Percentiles rank a stretch among this genome's conserved stretches.
These are phyloP conservation scores for Odontocerum albicorne DNA, from an alignment of 2,888 invertebrate species.

Conservation along the genomic window DNA sequence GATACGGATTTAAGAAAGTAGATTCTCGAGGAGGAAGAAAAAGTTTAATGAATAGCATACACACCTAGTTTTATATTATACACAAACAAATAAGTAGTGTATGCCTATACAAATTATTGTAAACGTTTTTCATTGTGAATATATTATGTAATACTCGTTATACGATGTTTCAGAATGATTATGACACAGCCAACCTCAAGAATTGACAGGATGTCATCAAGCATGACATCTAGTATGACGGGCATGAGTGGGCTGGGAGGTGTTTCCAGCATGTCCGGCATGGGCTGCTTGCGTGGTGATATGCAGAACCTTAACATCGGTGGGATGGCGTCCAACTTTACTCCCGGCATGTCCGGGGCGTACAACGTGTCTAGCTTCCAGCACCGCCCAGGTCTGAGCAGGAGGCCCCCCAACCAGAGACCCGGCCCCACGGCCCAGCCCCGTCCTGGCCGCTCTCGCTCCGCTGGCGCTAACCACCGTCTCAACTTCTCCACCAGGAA, in stretches of 20 bases:
- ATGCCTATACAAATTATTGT: background rate
- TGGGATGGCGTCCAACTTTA: slow-evolving; percentile 58
- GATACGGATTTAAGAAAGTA: too few relatives aligned
- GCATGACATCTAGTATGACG: slow-evolving; percentile 58
- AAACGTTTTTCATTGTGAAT: background rate
- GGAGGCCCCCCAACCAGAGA: slow-evolving; percentile 55
- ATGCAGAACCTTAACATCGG: slow-evolving; percentile 54
- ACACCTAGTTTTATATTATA: background rate
- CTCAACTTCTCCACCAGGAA: slow-evolving; percentile 54
- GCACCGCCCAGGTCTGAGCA: slow-evolving; percentile 55
- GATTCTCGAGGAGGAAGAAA: too few relatives aligned
- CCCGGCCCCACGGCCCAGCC: slow-evolving; percentile 56
- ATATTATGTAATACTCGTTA: background rate
- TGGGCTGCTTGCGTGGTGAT: slow-evolving; percentile 54
- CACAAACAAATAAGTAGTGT: background rate
- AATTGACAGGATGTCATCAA: slow-evolving; percentile 57
- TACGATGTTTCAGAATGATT: slow-evolving; percentile 9
- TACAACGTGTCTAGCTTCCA: slow-evolving; percentile 58
- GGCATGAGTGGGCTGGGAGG: slow-evolving; percentile 55
- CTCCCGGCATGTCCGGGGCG: slow-evolving; percentile 54
- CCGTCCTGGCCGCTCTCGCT: slow-evolving; percentile 54
- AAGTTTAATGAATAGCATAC: too few relatives aligned
- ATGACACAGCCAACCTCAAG: slow-evolving; percentile 42
- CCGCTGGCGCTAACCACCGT: slow-evolving; percentile 52
- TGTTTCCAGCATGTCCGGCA: slow-evolving; percentile 51